Evolutionary conservation across 2,797 vertebrate species (phyloP), one percentile per base, ranked within the genome.

Genomic region (Acanthopagrus latus): DNA sequence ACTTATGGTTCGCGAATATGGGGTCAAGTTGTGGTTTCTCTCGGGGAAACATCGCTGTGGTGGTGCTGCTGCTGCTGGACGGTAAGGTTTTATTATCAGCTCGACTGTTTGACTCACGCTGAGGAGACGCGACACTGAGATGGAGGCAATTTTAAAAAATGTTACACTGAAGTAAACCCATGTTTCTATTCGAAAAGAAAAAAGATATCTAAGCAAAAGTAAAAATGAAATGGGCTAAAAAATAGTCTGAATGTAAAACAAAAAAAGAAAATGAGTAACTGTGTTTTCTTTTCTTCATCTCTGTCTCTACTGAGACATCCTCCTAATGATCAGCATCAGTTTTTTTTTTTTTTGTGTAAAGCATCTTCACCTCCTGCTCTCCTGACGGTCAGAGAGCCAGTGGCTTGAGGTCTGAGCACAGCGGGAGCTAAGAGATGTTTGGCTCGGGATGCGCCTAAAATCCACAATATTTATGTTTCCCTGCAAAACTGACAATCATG

Each of bases 1-100:
- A 93, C 95, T 79, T 95, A 96, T 96, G 95, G 86, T 91, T 94
- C 80, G 91, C 69, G 87, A 95, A 88, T 66, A 96, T 96, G 96
- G 91, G 88, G 84, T 88, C 88, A 91, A 92, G 91, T 90, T 93
- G 90, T 89, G 93, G 88, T 90, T 92, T 94, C 85, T 93, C 86
- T 90, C 86, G 86, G 78, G 90, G 94, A 92, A 90, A 91, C 91
- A 79, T 93, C 84, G 85, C 69, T 20, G 78, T 90, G 86, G 25
- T 93, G 84, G 82, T 62, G 63, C 74, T 92, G 80, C 89, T 95
- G 80, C 87, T 94, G 71, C 90, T 90, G 88, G 86, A 93, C 94
- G 95, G 95, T 96, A 92, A 90, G 92, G 18, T 8, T 58, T 58
- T 79, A 73, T 74, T 60, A 46, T 78, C 70, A 44, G 18, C 2